Evolutionary conservation across 2,797 vertebrate species (phyloP), one percentile per base, ranked within the genome.

Genomic region (Parambassis ranga): DNA sequence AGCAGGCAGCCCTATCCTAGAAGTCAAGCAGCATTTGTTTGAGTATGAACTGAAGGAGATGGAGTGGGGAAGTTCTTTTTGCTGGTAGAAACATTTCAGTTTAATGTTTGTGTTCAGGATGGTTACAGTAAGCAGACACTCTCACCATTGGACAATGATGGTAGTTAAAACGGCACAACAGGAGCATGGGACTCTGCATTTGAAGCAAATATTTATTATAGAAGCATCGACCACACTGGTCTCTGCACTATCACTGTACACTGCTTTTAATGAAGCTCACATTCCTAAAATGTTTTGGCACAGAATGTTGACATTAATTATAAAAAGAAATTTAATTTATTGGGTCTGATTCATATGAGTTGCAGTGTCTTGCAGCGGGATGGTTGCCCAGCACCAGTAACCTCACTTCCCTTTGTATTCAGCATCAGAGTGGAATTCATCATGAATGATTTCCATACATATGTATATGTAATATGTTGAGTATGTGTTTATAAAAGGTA

Each of bases 381-480:
- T 16, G n/a, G 42, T 42, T 42, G 42, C 39, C 39, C 39, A 42
- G 15, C 39, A 42, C 23, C 6, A 23, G 24, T 13, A 42, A n/a
- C 24, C 42, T 55, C 27, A 9, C 50, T 35, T 27, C 10, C 24
- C 5, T 51, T 44, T 32, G 24, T 30, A 3, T 46, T 59, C 10
- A 33, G 3, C 9, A 47, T 55, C 2, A 24, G 4, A 14, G 6
- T 56, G 13, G 20, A 28, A 16, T 31, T 30, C 6, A 23, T 49
- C 8, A 20, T 6, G 1, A 13, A 70, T 61, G 65, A 51, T 76
- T 77, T 73, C 62, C 62, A 60, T 65, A 64, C 23, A 38, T 53
- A 55, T 62, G 51, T 62, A 70, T 38, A 64, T 70, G 32, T 65
- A 74, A 43, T 73, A 64, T 50, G 69, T 74, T 70, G 53, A 41